Base-by-base conservation (phyloP, 2,797 vertebrate species). In the Rhynchotus rufescens region DNA sequence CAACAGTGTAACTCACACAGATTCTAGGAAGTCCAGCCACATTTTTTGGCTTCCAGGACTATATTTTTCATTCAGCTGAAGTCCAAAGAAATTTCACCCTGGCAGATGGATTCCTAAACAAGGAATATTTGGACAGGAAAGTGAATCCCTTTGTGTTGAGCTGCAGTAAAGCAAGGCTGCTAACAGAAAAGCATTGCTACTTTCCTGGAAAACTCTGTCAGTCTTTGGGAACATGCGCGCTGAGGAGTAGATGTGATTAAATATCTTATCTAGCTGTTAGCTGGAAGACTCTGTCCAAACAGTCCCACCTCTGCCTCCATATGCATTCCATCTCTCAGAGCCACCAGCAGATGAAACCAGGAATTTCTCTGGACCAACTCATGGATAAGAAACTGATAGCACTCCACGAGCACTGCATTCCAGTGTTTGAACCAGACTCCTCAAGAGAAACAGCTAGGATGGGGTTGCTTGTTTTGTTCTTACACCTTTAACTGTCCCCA, bases 231-330 rank as follows among this genome's bases (percentile, higher is more conserved):
- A 84, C 22, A 85, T 7, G 28, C 11, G 84, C 76, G 95, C 56
- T 80, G 22, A 88, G n/a, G 71, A 86, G 44, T 40, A 89, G 10
- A 42, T 13, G 15, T 12, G 89, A 86, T 83, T 75, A 83, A 91
- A 72, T 15, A 78, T 75, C 65, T 91, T 88, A 92, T 88, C 80
- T 61, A 84, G 66, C 67, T 87, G 62, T 74, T 64, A 81, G 67
- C 32, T 79, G 60, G 65, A 92, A 85, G 20, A 52, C 28, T 90
- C 56, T 21, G 20, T 85, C 62, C 1, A 0, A 90, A 62, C 66
- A 93, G 84, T 90, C 44, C 66, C 84, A 94, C 13, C 14, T 92
- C 69, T 69, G 91, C 86, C 80, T 93, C 91, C 88, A 90, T 87
- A 16, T 34, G 17, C 25, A 16, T 25, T 49, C 34, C 32, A 32